Conservation (phyloP, 35 echinoderm and acorn worm genomes). For the Ophiothrix spiculata region DNA sequence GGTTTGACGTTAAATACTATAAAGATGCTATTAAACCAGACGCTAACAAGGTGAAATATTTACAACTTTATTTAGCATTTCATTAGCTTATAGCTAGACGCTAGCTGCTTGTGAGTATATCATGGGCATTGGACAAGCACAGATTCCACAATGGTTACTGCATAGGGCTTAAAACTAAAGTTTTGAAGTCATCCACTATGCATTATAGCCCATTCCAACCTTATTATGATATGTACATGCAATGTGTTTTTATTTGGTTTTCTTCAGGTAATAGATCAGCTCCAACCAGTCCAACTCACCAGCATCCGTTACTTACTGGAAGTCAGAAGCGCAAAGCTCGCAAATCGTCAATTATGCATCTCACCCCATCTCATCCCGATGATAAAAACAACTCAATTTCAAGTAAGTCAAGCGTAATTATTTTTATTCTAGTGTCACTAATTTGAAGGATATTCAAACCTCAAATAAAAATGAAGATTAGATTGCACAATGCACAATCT, state of each 20-base stretch:
- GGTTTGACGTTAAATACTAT: too few relatives aligned
- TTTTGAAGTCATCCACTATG: background rate
- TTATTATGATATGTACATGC: background rate
- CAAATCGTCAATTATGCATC: slow-evolving; percentile 60
- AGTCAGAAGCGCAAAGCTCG: slow-evolving; percentile 59
- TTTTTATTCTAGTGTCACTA: too few relatives aligned
- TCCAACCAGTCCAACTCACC: background rate
- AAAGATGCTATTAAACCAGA: too few relatives aligned
- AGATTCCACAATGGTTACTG: background rate
- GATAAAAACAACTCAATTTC: background rate
- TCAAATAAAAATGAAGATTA: too few relatives aligned
- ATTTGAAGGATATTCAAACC: too few relatives aligned
- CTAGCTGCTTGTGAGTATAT: too few relatives aligned
- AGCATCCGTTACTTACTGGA: slow-evolving; percentile 8
- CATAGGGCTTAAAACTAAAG: background rate
- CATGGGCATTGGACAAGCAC: too few relatives aligned
- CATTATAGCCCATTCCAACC: background rate
- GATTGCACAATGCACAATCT: too few relatives aligned
- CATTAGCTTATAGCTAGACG: background rate
- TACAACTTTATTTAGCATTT: background rate
- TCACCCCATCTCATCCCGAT: slow-evolving; percentile 22
- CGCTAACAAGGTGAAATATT: too few relatives aligned
- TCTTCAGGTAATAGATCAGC: background rate
- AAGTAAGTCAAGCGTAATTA: too few relatives aligned
- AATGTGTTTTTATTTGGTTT: background rate